Base-by-base conservation (phyloP, 1,140 invertebrate genomes). In the Heterodera schachtii region DNA sequence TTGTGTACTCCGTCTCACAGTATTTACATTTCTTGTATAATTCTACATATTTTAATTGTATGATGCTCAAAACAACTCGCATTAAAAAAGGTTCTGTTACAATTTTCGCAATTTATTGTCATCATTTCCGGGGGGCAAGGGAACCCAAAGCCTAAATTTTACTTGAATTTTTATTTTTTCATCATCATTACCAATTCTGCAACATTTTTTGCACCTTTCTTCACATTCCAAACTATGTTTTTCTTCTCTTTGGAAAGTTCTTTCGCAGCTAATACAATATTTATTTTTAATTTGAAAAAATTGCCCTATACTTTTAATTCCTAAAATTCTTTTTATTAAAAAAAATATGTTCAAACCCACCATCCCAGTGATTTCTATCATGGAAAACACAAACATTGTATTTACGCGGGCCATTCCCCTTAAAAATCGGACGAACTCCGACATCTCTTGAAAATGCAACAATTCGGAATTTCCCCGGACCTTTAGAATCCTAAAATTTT, bases 211-310 rank as follows among this genome's bases (percentile, higher is more conserved):
- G 19, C 57, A 60, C 19, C 57, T 60, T 60, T 60, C 57, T 3
- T 13, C 21, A 4, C 73, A 75, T 16, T 47, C 60, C n/a, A 47
- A n/a, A 9, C 60, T 9, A 75, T 75, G 73, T 11, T 41, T 60
- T 3, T 47, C 31, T 8, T 6, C 6, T 75, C 31, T 75, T 1
- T 60, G 7, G 13, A 11, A 75, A 3, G 21, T 46, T 11, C 16
- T 46, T 75, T 75, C 73, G 41, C 73, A 75, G 9, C 47, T 75
- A 13, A 75, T 31, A 60, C 46, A 49, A 75, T 75, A 75, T 13
- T 60, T 13, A 60, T 60, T 4, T 49, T 4, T 49, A 9, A 49
- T 49, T 49, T 4, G 47, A 49, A 49, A 49, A 49, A 49, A 49
- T 9, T 49, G 47, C 47, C 47, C 47, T 4, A 49, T 49, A 49